phyloP scores from a whole-genome alignment of 35 echinoderm and acorn worm species.

The Apostichopus parvimensis region DNA sequence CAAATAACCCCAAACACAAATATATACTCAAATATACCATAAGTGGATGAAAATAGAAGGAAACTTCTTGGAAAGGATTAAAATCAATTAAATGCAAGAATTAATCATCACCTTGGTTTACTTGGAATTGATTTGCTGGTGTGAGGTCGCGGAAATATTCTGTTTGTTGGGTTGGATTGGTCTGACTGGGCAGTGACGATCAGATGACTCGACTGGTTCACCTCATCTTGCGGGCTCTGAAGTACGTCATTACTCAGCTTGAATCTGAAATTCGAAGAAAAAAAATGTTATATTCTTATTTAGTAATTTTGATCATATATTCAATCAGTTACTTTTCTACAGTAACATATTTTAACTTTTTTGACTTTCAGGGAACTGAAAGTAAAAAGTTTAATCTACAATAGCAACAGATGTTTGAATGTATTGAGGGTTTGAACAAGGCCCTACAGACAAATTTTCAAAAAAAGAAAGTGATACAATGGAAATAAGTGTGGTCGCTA shows the following conservation, averaged over 20 bases:
- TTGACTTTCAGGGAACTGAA: neutral
- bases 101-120: conserved; percentile 72
- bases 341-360: too few relatives aligned
- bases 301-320: neutral
- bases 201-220: neutral
- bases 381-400: too few relatives aligned
- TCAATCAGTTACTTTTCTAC: neutral
- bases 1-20: too few relatives aligned
- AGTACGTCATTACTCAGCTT: conserved; percentile 21
- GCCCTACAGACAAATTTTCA: too few relatives aligned
- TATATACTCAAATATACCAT: too few relatives aligned
- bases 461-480: too few relatives aligned
- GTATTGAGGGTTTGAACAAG: too few relatives aligned
- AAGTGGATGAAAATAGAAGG: too few relatives aligned
- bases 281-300: neutral
- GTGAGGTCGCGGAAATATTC: conserved; percentile 60
- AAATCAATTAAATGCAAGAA: too few relatives aligned
- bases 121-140: conserved; percentile 79
- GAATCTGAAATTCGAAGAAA: conserved; percentile 38
- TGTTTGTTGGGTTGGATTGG: neutral
- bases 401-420: too few relatives aligned
- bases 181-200: neutral
- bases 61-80: too few relatives aligned
- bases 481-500: too few relatives aligned
- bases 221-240: neutral